phyloP scores from a whole-genome alignment of 2,888 invertebrate genomes.

The Endotricha flammealis region DNA sequence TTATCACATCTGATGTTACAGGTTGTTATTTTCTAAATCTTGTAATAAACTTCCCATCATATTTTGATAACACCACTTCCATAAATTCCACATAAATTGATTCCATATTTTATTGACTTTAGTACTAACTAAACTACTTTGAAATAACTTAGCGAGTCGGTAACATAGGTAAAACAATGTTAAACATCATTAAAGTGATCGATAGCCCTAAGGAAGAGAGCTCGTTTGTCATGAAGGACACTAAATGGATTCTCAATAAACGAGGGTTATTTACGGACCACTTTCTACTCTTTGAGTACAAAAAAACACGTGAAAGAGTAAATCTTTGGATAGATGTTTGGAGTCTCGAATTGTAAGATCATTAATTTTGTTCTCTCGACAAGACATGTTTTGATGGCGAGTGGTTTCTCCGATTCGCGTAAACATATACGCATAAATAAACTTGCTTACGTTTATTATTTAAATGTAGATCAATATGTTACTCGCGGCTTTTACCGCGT shows the following conservation, averaged over 20 bases:
- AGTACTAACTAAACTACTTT: no score
- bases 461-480: no score
- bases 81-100: no score
- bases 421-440: no score
- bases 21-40: no score
- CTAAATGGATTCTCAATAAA: constrained; percentile 62
- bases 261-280: constrained; percentile 58
- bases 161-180: constrained; percentile 42
- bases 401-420: neutral
- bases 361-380: constrained; percentile 49
- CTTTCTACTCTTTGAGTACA: constrained; percentile 28
- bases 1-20: no score
- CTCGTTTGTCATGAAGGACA: constrained; percentile 67
- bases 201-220: constrained; percentile 50
- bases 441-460: no score
- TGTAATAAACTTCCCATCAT: no score
- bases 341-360: constrained; percentile 52
- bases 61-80: no score
- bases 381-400: constrained; percentile 14
- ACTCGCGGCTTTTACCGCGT: no score
- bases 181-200: constrained; percentile 66
- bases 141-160: constrained; percentile 12
- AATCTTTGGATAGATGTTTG: constrained; percentile 52
- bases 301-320: constrained; percentile 58
- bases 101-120: no score